phyloP scores from a whole-genome alignment of 2,888 invertebrate species.

The Lamellibrachia columna region DNA sequence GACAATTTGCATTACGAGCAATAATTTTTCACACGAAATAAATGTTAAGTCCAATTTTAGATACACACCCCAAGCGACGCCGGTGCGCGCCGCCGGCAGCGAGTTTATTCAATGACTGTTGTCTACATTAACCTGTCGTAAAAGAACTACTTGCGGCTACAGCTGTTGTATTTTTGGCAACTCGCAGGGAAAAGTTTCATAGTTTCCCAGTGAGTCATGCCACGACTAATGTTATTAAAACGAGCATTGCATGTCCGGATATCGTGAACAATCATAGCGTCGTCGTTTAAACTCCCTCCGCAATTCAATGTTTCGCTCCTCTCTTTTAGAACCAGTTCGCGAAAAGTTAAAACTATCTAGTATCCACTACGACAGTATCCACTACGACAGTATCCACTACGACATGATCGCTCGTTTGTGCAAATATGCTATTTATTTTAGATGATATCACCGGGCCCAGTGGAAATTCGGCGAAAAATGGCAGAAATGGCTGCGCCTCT shows the following conservation, averaged over 20 bases:
- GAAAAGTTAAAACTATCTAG: no score
- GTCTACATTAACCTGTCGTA: not conserved
- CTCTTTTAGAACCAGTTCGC: no score
- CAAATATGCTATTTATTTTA: no score
- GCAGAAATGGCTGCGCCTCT: no score
- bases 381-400: no score
- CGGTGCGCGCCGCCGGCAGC: not conserved
- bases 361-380: no score
- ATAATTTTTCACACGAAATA: not conserved
- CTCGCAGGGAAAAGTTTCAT: not conserved
- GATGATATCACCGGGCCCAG: no score
- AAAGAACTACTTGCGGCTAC: not conserved
- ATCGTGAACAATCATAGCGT: not conserved
- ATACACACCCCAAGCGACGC: not conserved
- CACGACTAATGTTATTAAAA: not conserved
- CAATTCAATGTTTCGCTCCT: not conserved
- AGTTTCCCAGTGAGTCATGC: not conserved
- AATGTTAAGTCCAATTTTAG: not conserved
- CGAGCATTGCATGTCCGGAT: not conserved
- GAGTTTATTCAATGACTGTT: not conserved
- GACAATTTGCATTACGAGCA: not conserved
- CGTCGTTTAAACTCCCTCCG: not conserved
- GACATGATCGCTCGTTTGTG: no score
- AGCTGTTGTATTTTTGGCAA: not conserved
- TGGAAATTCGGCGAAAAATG: no score